A percentile compares a stretch with the other conserved stretches of the same genome.
These are phyloP conservation scores for Antheraea pernyi DNA, from an alignment of 1,140 invertebrate genomes.

Conservation along the genomic window DNA sequence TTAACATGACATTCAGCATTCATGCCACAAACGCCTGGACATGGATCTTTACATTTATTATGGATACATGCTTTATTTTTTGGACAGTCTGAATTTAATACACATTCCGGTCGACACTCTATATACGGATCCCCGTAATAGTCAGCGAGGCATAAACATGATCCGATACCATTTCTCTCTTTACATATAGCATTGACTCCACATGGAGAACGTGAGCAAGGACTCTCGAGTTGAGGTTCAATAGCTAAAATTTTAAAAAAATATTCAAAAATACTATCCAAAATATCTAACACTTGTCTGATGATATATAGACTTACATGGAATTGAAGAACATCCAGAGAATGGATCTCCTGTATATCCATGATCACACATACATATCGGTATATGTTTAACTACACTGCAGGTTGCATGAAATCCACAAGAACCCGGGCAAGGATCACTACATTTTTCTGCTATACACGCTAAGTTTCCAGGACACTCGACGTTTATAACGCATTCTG, in stretches of 20 bases:
- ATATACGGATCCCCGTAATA: constrained; percentile 86
- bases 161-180: constrained; percentile 84
- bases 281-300: neutral
- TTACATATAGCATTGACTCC: constrained; percentile 91
- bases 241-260: constrained; percentile 49
- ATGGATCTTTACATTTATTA: constrained; percentile 84
- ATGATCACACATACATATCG: constrained; percentile 84
- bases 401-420: constrained; percentile 86
- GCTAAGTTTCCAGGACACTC: constrained; percentile 84
- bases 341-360: constrained; percentile 88
- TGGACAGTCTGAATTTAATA: constrained; percentile 84
- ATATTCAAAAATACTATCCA: neutral
- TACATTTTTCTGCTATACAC: constrained; percentile 84
- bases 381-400: constrained; percentile 84
- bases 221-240: constrained; percentile 74
- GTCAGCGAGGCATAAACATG: constrained; percentile 85
- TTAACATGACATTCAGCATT: constrained; percentile 85
- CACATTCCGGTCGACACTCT: constrained; percentile 88
- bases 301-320: constrained; percentile 67
- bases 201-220: constrained; percentile 85
- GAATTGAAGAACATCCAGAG: constrained; percentile 81
- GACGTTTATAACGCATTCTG: constrained; percentile 85
- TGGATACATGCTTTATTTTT: constrained; percentile 82
- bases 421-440: constrained; percentile 86
- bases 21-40: constrained; percentile 82